Evolutionary conservation across 2,888 invertebrate genomes (phyloP), one percentile per base, ranked within the genome.

Genomic region (Spicauda simplicius): DNA sequence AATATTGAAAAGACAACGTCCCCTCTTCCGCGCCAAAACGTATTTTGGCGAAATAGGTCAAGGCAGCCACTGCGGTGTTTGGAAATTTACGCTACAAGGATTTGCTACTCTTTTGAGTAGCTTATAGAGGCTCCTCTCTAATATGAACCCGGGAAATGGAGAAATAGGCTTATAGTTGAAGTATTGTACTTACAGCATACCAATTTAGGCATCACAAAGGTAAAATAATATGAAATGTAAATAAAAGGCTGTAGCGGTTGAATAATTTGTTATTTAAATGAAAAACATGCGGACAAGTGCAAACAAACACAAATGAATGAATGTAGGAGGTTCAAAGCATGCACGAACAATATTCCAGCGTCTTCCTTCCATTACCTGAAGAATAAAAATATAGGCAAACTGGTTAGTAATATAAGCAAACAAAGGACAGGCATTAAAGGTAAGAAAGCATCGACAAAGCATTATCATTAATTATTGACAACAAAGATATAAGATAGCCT

Each of bases 41-140:
- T 65, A 67, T 67, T 61, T 67, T 61, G 50, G 66, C 56, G 30
- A 67, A 61, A 67, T 67, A 56, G 66, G 66, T 61, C 66, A 67
- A 67, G 66, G 66, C 48, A 19, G 37, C 48, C 61, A 67, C 61
- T 67, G 66, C 61, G 55, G 66, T 52, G 66, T 66, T 66, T 50
- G 30, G 4, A 54, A 65, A 59, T 65, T 53, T 54, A 45, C 53
- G 65, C 14, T 53, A 53, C 45, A 59, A 58, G 64, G 64, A 64
- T 37, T 41, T 19, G 16, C 18, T 50, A 5, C 12, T 58, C 12
- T 25, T 41, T 41, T 33, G 33, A 33, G 33, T 33, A 8, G 33
- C 33, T 33, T 33, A 33, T 33, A 33, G 7, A 33, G 33, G 33
- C 33, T 33, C 33, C 8, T 33, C 33, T 10, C 7, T 33, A 10